Conservation (phyloP, 2,797 vertebrate genomes). For the Natrix natrix region DNA sequence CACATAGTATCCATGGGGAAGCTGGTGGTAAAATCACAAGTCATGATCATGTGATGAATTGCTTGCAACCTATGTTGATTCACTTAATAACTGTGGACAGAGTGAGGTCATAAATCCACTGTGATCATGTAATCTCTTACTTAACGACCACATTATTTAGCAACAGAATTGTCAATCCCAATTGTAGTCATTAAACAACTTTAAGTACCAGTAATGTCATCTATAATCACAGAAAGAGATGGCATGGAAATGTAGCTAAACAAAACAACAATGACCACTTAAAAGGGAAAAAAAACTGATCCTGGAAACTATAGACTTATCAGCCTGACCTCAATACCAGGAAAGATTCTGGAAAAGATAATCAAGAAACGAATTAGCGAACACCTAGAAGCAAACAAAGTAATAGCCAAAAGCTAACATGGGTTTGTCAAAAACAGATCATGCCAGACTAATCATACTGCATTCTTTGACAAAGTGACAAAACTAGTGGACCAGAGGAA, state of each 20-base stretch:
- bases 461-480: too few relatives aligned
- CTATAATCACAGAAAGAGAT: background rate
- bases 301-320: too few relatives aligned
- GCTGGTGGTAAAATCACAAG: background rate
- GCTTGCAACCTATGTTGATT: background rate
- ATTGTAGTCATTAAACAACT: background rate
- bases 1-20: background rate
- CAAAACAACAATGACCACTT: background rate
- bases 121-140: background rate
- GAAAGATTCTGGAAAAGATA: too few relatives aligned
- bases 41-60: background rate
- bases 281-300: too few relatives aligned
- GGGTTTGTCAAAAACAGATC: too few relatives aligned
- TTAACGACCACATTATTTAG: background rate
- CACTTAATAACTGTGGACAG: background rate
- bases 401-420: too few relatives aligned
- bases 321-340: too few relatives aligned
- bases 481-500: too few relatives aligned
- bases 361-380: too few relatives aligned
- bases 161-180: background rate
- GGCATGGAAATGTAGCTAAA: background rate
- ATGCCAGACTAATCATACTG: too few relatives aligned
- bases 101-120: background rate
- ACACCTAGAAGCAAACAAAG: too few relatives aligned
- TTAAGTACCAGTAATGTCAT: background rate